Evolutionary conservation across 2,113 vertebrate species (phyloP).

Genomic region (Gobio gobio): DNA sequence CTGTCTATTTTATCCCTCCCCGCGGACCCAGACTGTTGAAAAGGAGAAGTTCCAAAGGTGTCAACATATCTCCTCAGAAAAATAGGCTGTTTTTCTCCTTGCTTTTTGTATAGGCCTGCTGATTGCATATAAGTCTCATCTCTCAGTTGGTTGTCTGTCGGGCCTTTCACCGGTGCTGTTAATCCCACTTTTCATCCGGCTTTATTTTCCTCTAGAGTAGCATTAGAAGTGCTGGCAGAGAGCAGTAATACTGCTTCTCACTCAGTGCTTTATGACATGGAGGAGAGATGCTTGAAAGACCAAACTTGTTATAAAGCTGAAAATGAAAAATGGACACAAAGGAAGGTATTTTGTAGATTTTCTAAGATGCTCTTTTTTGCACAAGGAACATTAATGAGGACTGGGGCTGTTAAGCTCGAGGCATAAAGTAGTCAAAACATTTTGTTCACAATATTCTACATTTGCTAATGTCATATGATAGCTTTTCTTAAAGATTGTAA

Average conservation of each 20-base stretch:
- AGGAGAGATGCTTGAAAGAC: background rate
- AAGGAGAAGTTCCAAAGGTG: background rate
- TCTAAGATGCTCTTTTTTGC: background rate
- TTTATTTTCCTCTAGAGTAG: slow-evolving; percentile 19
- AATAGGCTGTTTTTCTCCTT: background rate
- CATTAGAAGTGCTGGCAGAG: background rate
- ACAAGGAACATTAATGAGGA: background rate
- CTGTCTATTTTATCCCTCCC: slow-evolving; percentile 10
- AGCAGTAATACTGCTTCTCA: background rate
- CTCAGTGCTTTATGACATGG: background rate
- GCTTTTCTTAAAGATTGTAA: background rate
- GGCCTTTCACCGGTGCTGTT: background rate
- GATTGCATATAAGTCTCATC: slow-evolving; percentile 6
- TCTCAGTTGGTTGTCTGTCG: background rate
- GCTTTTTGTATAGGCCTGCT: background rate
- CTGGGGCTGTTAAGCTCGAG: background rate
- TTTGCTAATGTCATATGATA: background rate
- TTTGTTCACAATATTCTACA: background rate
- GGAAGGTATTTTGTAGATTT: background rate
- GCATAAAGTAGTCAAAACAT: background rate
- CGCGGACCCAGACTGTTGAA: background rate
- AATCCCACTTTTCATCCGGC: slow-evolving; percentile 12
- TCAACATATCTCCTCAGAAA: slow-evolving; percentile 25
- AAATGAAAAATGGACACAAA: background rate
- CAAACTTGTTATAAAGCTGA: background rate